A percentile compares a stretch with the other conserved stretches of the same genome.
phyloP scores from a whole-genome alignment of 2,888 invertebrate genomes.

The Deroplatys truncata region DNA sequence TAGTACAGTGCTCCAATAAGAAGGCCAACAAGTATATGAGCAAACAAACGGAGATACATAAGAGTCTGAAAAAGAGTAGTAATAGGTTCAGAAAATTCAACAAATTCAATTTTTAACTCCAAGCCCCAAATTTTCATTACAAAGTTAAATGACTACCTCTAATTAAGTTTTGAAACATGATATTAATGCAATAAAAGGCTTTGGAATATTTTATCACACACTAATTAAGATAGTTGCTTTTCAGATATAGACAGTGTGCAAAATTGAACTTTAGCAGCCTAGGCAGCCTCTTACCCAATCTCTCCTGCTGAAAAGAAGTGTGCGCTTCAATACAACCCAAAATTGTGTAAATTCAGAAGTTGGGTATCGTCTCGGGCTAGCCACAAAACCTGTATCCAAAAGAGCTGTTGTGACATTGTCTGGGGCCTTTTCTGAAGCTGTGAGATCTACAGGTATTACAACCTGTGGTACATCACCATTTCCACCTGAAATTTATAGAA shows the following conservation, averaged over 20 bases:
- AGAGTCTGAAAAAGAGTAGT: slow-evolving; percentile 66
- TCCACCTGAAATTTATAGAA: slow-evolving; percentile 33
- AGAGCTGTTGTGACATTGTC: slow-evolving; percentile 66
- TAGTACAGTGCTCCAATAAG: slow-evolving; percentile 93
- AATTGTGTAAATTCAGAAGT: slow-evolving; percentile 79
- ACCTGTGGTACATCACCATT: slow-evolving; percentile 43
- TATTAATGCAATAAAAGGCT: neutral
- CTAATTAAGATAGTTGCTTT: too few relatives aligned
- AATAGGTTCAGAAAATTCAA: neutral
- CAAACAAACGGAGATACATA: slow-evolving; percentile 90
- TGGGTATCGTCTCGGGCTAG: slow-evolving; percentile 64
- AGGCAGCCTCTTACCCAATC: slow-evolving; percentile 67
- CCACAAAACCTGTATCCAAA: slow-evolving; percentile 60
- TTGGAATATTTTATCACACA: neutral
- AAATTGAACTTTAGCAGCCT: slow-evolving; percentile 1
- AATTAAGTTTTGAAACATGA: too few relatives aligned
- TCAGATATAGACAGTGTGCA: too few relatives aligned
- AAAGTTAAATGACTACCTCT: neutral
- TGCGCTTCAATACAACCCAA: slow-evolving; percentile 81
- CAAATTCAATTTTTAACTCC: neutral
- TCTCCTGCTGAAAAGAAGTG: slow-evolving; percentile 77
- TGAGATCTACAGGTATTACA: slow-evolving; percentile 54
- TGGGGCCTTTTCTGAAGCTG: slow-evolving; percentile 56
- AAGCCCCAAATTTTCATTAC: neutral
- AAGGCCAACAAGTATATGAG: slow-evolving; percentile 89